Base-by-base conservation (phyloP, 2,888 invertebrate genomes). In the Drosophila gaucha region DNA sequence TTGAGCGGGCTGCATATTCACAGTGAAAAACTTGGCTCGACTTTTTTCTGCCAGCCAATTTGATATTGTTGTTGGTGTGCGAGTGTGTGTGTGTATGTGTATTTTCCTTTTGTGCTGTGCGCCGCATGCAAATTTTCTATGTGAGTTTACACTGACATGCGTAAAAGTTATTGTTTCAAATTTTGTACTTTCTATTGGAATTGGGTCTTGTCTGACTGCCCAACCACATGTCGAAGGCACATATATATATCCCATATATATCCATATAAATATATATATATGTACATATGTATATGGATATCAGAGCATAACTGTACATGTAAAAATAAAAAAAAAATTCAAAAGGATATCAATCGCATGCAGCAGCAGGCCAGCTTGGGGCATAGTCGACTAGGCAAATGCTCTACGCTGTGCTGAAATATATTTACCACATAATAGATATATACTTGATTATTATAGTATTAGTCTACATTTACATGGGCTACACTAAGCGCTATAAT, bases 141-240 rank as follows among this genome's bases (percentile, higher is more conserved):
- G 62, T 50, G 79, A 83, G 84, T 60, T 83, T 79, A 59, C 86
- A 83, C 84, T 86, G 84, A 72, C 82, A 74, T 80, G 82, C 85
- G 82, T 77, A 63, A 87, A 82, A 87, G 82, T 82, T 82, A 82
- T 87, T 82, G 87, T 87, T 82, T 85, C 70, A 80, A 74, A 78
- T 82, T 80, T 84, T 71, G 77, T 70, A 76, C 77, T 80, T 86
- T 80, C 69, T 64, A 72, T 80, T 66, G 65, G 65, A 67, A 71
- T 69, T 67, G 54, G 50, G 58, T 72, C 58, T 56, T 38, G 62
- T 62, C 62, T 44, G 41, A 44, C 44, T 16, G 44, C 28, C 22
- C 47, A 71, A 35, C 58, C 60, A 22, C 58, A 51, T 38, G 41
- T 62, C 41, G 58, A 57, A 54, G 20, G 56, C 20, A n/a, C 16